These are phyloP conservation scores for Perccottus glenii DNA, from an alignment of 2,113 vertebrate species.

Conservation along the genomic window DNA sequence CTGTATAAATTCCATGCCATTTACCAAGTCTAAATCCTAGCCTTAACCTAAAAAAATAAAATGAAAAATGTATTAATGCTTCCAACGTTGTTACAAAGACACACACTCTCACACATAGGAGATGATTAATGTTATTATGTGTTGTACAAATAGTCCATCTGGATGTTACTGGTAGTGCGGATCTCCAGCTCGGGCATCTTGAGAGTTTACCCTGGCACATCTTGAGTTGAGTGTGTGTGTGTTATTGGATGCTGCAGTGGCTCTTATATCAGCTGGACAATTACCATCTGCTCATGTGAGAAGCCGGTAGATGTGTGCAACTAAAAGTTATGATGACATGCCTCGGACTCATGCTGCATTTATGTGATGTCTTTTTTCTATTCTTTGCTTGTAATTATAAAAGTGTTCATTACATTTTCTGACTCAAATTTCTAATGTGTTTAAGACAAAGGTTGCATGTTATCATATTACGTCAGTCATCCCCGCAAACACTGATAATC, in stretches of 20 bases:
- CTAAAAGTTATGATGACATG: conserved; percentile 39
- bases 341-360: conserved; percentile 24
- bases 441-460: no score
- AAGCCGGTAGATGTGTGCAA: conserved; percentile 3
- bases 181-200: conserved; percentile 40
- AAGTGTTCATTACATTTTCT: no score
- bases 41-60: background rate
- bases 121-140: conserved; percentile 41
- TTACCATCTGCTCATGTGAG: conserved; percentile 19
- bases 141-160: conserved; percentile 50
- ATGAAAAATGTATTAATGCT: background rate
- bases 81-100: background rate
- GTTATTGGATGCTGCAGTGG: conserved; percentile 4
- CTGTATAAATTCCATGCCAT: no score
- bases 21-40: background rate
- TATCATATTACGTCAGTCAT: no score
- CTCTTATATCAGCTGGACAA: conserved; percentile 26
- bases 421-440: background rate
- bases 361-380: background rate
- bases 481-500: conserved; percentile 30
- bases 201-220: conserved; percentile 51
- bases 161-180: conserved; percentile 50
- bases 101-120: background rate
- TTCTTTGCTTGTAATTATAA: conserved; percentile 8
- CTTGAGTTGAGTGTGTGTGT: conserved; percentile 6